Percentiles rank a stretch among this genome's conserved stretches.
phyloP scores from a whole-genome alignment of 2,113 vertebrate species.

The Phaethornis superciliosus region DNA sequence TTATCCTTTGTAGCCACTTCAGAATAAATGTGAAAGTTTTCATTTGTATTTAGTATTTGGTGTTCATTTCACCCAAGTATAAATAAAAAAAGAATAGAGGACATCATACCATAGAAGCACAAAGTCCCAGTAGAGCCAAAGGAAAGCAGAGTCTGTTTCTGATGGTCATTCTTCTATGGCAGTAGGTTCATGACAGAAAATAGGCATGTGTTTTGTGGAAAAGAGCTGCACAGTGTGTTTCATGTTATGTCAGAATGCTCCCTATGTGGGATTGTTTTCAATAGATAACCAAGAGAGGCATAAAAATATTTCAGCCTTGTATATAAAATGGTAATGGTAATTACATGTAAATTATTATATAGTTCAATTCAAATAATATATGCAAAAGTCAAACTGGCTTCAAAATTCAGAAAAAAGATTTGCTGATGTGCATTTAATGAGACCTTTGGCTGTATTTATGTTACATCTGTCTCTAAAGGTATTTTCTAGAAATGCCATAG shows the following conservation, averaged over 20 bases:
- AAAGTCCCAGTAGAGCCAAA: background rate
- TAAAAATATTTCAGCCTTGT: background rate
- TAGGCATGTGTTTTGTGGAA: background rate
- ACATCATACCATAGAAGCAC: background rate
- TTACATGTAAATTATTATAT: background rate
- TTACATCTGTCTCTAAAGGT: background rate
- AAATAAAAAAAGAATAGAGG: background rate
- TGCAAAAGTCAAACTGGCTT: background rate
- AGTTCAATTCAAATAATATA: background rate
- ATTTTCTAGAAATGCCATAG: background rate
- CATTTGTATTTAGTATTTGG: background rate
- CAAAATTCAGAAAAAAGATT: background rate
- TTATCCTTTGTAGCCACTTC: slow-evolving; percentile 3
- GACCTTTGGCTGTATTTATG: background rate
- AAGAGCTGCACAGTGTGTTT: background rate
- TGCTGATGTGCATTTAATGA: background rate
- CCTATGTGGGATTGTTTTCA: background rate
- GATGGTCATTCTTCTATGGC: background rate
- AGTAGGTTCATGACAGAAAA: background rate
- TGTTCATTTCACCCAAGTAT: slow-evolving; percentile 12
- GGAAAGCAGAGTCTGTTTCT: background rate
- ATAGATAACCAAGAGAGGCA: background rate
- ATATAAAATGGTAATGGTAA: background rate
- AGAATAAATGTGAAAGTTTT: slow-evolving; percentile 48
- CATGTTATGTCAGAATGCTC: background rate